Base-by-base conservation (phyloP, 2,113 vertebrate genomes). In the Gorilla gorilla region DNA sequence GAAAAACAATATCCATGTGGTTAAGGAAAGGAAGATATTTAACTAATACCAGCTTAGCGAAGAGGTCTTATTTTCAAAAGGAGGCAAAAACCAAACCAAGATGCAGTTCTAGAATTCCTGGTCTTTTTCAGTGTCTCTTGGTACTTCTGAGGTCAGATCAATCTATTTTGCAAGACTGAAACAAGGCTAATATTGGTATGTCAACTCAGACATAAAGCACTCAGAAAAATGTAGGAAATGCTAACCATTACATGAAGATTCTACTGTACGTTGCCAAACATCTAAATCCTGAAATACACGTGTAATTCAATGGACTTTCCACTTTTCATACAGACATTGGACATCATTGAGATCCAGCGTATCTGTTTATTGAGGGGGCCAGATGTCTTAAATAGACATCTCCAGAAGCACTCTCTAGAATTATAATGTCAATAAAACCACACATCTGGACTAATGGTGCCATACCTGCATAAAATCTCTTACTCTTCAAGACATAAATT, bases 21-120 rank as follows among this genome's bases (percentile, higher is more conserved):
- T 85, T 96, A 96, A 97, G 93, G 55, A 96, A 97, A 95, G n/a
- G n/a, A 95, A 66, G 32, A 80, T 88, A 93, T 97, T 97, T 93
- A 97, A 96, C 66, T 55, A 95, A 95, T 84, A 79, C 25, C 17
- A 52, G 45, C 10, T 78, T 48, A 50, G 30, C 45, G 95, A 82
- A 75, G 5, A n/a, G n/a, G 68, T 91, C 79, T 90, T 85, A 64
- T 93, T 96, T 97, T 83, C 86, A 96, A 48, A 90, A 3, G 2
- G 23, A 89, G 35, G 23, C 70, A 92, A 72, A 85, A 93, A 23
- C 4, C 57, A 94, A 92, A 89, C 8, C 14, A 64, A 82, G 14
- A 38, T 14, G 0, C 5, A 82, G 16, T 48, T 90, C 5, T 30
- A 48, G 72, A 90, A 88, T 50, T 30, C n/a, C 0, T 57, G 8